phyloP scores from a whole-genome alignment of 2,113 vertebrate species.

The Cathartes aura region DNA sequence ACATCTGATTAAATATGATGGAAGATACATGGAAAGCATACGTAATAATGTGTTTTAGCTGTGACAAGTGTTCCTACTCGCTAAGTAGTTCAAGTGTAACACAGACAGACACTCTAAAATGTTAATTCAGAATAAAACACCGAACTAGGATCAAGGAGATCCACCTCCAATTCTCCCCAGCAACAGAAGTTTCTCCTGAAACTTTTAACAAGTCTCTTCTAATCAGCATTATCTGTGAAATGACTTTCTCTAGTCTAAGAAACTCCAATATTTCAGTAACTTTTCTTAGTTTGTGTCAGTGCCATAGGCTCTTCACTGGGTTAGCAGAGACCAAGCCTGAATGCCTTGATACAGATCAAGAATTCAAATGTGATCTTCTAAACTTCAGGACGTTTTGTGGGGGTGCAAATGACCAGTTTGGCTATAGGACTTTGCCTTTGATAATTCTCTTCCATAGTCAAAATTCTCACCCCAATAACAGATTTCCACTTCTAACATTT shows the following conservation, averaged over 20 bases:
- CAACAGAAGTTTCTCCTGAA: not conserved
- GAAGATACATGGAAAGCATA: not conserved
- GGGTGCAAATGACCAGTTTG: not conserved
- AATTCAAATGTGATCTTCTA: not conserved
- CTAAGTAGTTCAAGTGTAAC: not conserved
- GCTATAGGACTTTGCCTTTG: not conserved
- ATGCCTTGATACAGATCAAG: not conserved
- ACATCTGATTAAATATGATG: not conserved
- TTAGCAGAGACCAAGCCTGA: not conserved
- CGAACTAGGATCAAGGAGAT: not conserved
- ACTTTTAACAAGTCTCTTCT: not conserved
- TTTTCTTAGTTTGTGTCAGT: not conserved
- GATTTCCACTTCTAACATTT: not conserved
- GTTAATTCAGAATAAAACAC: not conserved
- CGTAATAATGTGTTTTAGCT: not conserved
- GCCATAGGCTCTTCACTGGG: not conserved
- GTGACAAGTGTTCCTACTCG: not conserved
- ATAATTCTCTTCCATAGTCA: not conserved
- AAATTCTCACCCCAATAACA: not conserved
- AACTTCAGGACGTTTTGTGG: not conserved
- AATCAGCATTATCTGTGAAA: not conserved
- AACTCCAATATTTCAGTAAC: not conserved
- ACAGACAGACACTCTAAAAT: not conserved
- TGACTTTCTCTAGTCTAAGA: not conserved
- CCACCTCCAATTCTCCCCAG: not conserved